Evolutionary conservation across 2,888 invertebrate genomes (phyloP), one percentile per base, ranked within the genome.

Genomic region (Melanostoma mellinum): DNA sequence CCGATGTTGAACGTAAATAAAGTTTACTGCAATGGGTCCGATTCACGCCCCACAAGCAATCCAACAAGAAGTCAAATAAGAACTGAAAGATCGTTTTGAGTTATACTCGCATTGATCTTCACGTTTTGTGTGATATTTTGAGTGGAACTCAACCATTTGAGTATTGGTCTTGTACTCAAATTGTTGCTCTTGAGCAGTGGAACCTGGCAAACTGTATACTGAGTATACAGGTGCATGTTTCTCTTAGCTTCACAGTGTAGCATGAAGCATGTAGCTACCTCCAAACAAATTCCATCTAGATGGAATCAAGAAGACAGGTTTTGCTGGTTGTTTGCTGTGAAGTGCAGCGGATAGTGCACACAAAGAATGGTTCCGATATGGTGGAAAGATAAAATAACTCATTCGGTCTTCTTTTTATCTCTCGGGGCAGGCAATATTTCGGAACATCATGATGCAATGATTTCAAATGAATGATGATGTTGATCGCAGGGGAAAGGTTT

Each of bases 391-490:
- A 82, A 77, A 76, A 82, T 65, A 77, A 73, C 73, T 77, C 68
- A 77, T 69, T 73, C 73, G 76, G 58, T 67, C 44, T 56, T 77
- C 77, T 38, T 58, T 77, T 77, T 69, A 20, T 74, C 77, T 77
- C 68, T 69, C 30, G 56, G 58, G 77, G 72, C 71, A 72, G 69
- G 72, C 82, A 82, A 77, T 73, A 77, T 82, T 77, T 77, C 63
- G 69, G 73, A 69, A 65, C 56, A 20, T 20, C 20, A 82, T 82
- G 82, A 75, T 84, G 84, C 84, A 84, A 79, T 79, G 78, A 56
- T 55, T 60, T 61, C 67, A 48, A 40, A 75, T 79, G 79, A 84
- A 78, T 84, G 69, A 84, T 84, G 78, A 71, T 75, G 79, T 75
- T 73, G 84, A 79, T 84, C 61, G 50, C 67, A 74, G 53, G 69